Conservation (phyloP, 92 coral and sea anemone genomes). For the Epizoanthus stellaris region DNA sequence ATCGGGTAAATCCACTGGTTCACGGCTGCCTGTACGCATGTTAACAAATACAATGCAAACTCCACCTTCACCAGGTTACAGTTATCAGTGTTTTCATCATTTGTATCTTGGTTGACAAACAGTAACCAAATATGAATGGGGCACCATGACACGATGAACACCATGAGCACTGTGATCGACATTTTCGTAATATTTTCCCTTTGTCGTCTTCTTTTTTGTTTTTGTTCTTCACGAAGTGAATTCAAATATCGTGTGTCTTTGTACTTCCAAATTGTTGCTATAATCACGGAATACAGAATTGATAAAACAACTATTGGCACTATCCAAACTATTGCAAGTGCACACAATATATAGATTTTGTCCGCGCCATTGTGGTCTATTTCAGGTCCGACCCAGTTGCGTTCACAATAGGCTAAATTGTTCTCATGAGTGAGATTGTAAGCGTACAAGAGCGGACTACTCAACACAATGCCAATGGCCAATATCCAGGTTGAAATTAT, state of each 20-base stretch:
- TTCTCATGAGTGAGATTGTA: not conserved
- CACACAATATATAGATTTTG: not conserved
- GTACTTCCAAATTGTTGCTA: not conserved
- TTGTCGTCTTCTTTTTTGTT: not conserved
- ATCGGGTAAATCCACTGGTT: conserved; percentile 16
- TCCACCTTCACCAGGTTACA: not conserved
- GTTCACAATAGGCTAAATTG: not conserved
- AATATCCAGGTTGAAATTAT: not conserved
- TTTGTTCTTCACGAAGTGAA: not conserved
- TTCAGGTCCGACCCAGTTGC: not conserved
- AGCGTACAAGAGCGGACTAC: conserved; percentile 6
- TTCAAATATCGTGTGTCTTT: not conserved
- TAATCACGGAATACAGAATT: not conserved
- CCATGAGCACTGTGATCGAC: not conserved
- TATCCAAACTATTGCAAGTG: not conserved
- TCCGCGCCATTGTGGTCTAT: not conserved
- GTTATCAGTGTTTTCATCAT: not conserved
- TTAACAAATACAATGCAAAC: not conserved
- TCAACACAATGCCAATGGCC: not conserved
- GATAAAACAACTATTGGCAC: not conserved
- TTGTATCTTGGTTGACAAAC: not conserved
- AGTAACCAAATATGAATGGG: not conserved
- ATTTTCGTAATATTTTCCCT: conserved; percentile 5
- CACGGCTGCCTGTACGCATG: not conserved
- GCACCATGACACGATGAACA: conserved; percentile 6